Base-by-base conservation (phyloP, 2,888 invertebrate species). In the Dascillus cervinus region DNA sequence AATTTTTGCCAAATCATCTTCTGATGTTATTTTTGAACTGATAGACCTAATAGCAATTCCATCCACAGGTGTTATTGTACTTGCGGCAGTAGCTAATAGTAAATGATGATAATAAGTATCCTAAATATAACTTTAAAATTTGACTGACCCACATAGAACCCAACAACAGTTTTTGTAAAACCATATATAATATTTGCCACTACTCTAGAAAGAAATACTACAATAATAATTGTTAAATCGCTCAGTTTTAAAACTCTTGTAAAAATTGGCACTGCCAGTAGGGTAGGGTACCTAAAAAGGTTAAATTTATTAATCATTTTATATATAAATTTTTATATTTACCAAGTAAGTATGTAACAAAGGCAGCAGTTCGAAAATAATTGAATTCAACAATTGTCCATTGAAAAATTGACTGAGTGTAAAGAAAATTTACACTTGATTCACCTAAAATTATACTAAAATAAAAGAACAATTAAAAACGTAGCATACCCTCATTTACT, bases 401-500 rank as follows among this genome's bases (percentile, higher is more conserved):
- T 45, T 70, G 67, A 61, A 70, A 75, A 55, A 69, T 67, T 59
- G 67, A 68, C 45, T 74, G 66, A 2, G 70, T 68, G 56, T 73
- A 75, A 59, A 73, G 67, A 58, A 69, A 75, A 22, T 71, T 69
- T 55, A 74, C 67, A 58, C 70, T 71, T 54, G 66, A 64, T 66
- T 75, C 75, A 58, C 75, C 75, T 70, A 62, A 39, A 70, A 68
- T n/a, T n/a, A n/a, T n/a, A n/a, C n/a, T n/a, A n/a, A n/a, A n/a
- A n/a, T n/a, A n/a, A n/a, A n/a, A n/a, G n/a, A n/a, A n/a, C n/a
- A n/a, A n/a, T n/a, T n/a, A n/a, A n/a, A n/a, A n/a, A n/a, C n/a
- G n/a, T n/a, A n/a, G n/a, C n/a, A n/a, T n/a, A n/a, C n/a, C n/a
- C n/a, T n/a, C n/a, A n/a, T n/a, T n/a, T n/a, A n/a, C n/a, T n/a